Conservation (phyloP, 1,140 invertebrate species). For the Amphibalanus amphitrite region DNA sequence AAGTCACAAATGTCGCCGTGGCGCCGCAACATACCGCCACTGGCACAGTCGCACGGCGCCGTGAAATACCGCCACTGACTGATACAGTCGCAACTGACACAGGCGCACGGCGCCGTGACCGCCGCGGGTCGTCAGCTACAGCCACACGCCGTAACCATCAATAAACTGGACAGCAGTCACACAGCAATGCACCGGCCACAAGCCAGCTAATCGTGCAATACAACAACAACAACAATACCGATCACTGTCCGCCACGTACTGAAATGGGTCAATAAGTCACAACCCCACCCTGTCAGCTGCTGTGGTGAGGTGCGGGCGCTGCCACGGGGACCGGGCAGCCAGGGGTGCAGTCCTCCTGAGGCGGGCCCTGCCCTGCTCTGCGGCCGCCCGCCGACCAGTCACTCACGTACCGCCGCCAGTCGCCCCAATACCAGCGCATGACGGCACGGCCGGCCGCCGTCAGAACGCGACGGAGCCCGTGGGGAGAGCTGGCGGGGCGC, state of each 20-base stretch:
- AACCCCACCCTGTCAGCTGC: no score
- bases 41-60: no score
- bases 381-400: no score
- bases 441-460: no score
- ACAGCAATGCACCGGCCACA: background rate
- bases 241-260: background rate
- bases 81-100: no score
- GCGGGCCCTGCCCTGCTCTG: background rate
- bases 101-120: no score
- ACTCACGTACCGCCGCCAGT: no score
- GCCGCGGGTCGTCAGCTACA: background rate
- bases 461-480: no score
- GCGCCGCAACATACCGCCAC: no score
- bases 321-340: background rate
- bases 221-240: background rate
- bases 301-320: background rate
- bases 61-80: no score
- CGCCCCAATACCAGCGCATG: background rate
- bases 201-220: background rate
- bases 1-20: no score
- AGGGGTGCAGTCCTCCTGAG: background rate
- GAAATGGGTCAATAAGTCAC: background rate
- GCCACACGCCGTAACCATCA: background rate
- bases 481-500: no score
- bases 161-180: background rate